phyloP scores from a whole-genome alignment of 2,888 invertebrate genomes.

The Loripinus fragilis region DNA sequence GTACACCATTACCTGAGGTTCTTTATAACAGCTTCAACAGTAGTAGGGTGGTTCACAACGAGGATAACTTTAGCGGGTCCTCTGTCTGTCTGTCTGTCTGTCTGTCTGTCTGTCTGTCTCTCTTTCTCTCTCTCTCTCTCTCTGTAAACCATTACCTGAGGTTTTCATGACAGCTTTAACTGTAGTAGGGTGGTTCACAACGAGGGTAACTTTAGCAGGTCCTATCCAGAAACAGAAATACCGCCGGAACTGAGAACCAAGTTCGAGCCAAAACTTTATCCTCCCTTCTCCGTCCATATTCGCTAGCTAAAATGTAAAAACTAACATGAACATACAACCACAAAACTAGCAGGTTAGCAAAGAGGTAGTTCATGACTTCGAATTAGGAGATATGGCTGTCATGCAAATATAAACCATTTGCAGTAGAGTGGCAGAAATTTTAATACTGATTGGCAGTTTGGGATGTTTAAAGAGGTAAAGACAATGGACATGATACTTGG shows the following conservation, averaged over 20 bases:
- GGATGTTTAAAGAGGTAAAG: no score
- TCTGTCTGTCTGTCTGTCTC: no score
- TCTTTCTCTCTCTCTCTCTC: no score
- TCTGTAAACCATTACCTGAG: constrained; percentile 49
- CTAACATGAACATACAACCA: no score
- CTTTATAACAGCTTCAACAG: constrained; percentile 53
- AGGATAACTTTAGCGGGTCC: constrained; percentile 50
- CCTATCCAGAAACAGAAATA: constrained; percentile 56
- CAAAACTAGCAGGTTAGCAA: no score
- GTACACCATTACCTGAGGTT: constrained; percentile 51
- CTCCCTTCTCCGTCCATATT: constrained; percentile 21
- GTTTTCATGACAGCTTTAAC: constrained; percentile 56
- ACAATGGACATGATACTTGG: no score
- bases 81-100: no score
- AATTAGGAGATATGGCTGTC: no score
- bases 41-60: constrained; percentile 51
- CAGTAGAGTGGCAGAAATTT: no score
- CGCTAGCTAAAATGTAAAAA: constrained; percentile 12
- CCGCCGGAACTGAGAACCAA: constrained; percentile 44
- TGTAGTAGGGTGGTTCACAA: constrained; percentile 56
- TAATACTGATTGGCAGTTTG: no score
- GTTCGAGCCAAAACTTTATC: constrained; percentile 39
- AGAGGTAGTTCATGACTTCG: no score
- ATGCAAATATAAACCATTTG: no score
- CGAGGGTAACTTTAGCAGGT: constrained; percentile 42